A percentile compares a stretch with the other conserved stretches of the same genome.
These are phyloP conservation scores for Dysidea cf. avara DNA, from an alignment of 37 sponge, comb jelly and placozoan species.

Conservation along the genomic window DNA sequence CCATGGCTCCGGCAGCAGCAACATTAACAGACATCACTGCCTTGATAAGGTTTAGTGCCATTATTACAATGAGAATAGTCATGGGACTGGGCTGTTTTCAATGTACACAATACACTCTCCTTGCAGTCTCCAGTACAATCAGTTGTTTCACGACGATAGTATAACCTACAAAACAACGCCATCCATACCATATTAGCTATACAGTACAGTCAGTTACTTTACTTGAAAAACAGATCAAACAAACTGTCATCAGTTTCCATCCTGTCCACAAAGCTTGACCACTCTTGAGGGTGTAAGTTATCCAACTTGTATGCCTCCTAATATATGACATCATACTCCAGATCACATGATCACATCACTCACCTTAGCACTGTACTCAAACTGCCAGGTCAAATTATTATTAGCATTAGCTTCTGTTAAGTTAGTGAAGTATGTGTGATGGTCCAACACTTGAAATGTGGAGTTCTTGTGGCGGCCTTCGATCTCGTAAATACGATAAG, in stretches of 20 bases:
- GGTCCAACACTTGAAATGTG: slow-evolving; percentile 54
- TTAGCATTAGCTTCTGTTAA: slow-evolving; percentile 75
- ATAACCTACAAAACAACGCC: too few relatives aligned
- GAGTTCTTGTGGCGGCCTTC: slow-evolving; percentile 75
- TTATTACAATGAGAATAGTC: too few relatives aligned
- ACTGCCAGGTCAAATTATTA: slow-evolving; percentile 71
- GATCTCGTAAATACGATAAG: slow-evolving; percentile 72
- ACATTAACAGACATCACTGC: too few relatives aligned
- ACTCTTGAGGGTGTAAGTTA: slow-evolving; percentile 59
- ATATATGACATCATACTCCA: too few relatives aligned
- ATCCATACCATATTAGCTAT: too few relatives aligned
- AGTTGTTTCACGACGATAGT: too few relatives aligned
- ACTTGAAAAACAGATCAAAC: slow-evolving; percentile 66
- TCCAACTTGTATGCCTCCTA: slow-evolving; percentile 61
- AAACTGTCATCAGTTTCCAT: slow-evolving; percentile 61
- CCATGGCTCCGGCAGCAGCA: too few relatives aligned
- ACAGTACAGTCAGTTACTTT: neutral
- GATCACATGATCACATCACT: neutral
- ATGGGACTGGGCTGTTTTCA: too few relatives aligned
- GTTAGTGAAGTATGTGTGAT: slow-evolving; percentile 69
- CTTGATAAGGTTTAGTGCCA: too few relatives aligned
- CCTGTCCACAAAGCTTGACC: slow-evolving; percentile 56
- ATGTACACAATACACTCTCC: too few relatives aligned
- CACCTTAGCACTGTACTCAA: slow-evolving; percentile 84
- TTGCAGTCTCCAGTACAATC: too few relatives aligned